Percentiles rank a stretch among this genome's conserved stretches.
Conservation (phyloP, 2,888 invertebrate species). For the Eupithecia tripunctaria region DNA sequence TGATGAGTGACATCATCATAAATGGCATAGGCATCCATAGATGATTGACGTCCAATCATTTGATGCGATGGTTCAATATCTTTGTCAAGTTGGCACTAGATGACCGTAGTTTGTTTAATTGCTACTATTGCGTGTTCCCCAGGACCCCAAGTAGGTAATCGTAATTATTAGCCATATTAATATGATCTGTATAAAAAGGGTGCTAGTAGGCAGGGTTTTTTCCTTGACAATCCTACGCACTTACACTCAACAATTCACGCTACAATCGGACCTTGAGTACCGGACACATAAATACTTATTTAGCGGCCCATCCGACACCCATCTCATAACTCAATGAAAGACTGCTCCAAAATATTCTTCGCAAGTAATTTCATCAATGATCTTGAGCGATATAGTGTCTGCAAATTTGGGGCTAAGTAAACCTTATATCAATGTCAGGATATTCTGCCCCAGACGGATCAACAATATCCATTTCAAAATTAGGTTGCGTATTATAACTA, state of each 20-base stretch:
- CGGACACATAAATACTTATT: slow-evolving; percentile 79
- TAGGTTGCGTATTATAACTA: not conserved
- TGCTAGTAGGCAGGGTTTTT: not conserved
- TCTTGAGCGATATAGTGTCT: not conserved
- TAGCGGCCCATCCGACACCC: slow-evolving; percentile 62
- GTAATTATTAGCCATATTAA: not conserved
- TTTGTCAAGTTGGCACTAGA: slow-evolving; percentile 9
- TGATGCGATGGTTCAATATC: not conserved
- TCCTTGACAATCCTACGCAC: not conserved
- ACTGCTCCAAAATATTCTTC: slow-evolving; percentile 23
- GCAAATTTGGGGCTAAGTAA: not conserved
- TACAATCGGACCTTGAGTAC: slow-evolving; percentile 39
- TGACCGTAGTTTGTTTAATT: not conserved
- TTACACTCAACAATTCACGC: slow-evolving; percentile 16
- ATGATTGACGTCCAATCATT: slow-evolving; percentile 17
- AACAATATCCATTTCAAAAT: not conserved
- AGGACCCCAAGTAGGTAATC: too few species aligned
- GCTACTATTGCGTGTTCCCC: too few species aligned
- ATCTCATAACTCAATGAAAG: slow-evolving; percentile 27
- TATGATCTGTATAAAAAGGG: not conserved
- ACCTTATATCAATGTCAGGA: not conserved
- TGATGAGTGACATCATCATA: slow-evolving; percentile 36
- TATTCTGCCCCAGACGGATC: not conserved
- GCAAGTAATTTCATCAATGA: slow-evolving; percentile 6
- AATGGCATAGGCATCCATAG: slow-evolving; percentile 16